Evolutionary conservation across 1,140 invertebrate genomes (phyloP), one percentile per base, ranked within the genome.

Genomic region (Orchestia grillus): DNA sequence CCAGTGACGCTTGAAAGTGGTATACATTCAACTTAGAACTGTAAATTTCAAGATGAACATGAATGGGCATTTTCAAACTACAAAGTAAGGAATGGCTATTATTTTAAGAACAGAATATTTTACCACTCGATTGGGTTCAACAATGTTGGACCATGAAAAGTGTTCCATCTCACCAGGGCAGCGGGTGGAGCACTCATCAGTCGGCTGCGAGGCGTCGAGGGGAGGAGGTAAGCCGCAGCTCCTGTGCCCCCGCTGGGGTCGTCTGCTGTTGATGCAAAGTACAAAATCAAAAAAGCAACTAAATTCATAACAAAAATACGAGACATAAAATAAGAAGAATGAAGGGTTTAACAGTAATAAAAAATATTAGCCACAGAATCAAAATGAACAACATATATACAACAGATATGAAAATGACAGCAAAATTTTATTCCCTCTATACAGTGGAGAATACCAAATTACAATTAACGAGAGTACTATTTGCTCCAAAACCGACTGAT

Each of bases 171-270:
- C 43, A 94, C 92, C 43, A 45, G 92, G 44, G 44, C 41, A 6
- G 43, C 92, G 19, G 92, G 40, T 44, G 92, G 92, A 45, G 43
- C 92, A 45, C 92, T 94, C 92, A 94, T 44, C 44, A 94, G 92
- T 94, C 92, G 6, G 44, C 92, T 40, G 92, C 92, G 92, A 15
- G 92, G 44, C 43, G 44, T 44, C 44, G 44, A 23, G 36, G 43
- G 43, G 92, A 45, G 92, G 16, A 28, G 44, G 41, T 92, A 19
- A 15, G 87, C 8, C 87, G 87, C 88, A 42, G 41, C 41, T 43
- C 41, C 88, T 42, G 88, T 44, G 36, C 44, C 92, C 19, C 6
- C 90, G 41, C 6, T 87, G 36, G 11, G 8, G 41, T 90, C 88
- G 42, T 90, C 88, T 11, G 15, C 88, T 90, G 88, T 11, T 15